Evolutionary conservation across 2,888 invertebrate genomes (phyloP), one percentile per base, ranked within the genome.

Genomic region (Lithophane semibrunnea): DNA sequence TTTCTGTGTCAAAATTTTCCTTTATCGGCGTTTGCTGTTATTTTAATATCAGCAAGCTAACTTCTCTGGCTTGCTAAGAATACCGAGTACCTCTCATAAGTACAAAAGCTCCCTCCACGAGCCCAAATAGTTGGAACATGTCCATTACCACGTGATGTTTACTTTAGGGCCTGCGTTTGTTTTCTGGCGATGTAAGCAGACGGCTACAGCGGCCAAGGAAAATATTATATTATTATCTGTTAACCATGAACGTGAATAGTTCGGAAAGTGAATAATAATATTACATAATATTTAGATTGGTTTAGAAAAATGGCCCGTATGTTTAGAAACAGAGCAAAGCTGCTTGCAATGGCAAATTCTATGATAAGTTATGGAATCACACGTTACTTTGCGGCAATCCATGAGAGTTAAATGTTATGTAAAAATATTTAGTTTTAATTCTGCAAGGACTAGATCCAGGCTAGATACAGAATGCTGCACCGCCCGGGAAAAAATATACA

Each of bases 101-200:
- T 61, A 66, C 77, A 65, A 73, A 73, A 75, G 44, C 60, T 75
- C 49, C 85, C 67, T 67, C 24, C n/a, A 21, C 66, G 52, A 60
- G 73, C 78, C 64, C 54, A 77, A 83, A 80, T 88, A 71, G 82
- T 87, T 92, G 93, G 90, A 87, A 88, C 84, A 80, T 85, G 82
- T 93, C 93, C 86, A 89, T 93, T 91, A 90, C 86, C 94, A 82
- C 86, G 82, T 82, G 79, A 80, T 94, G 93, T 94, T 93, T 94
- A 93, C 89, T 83, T 90, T 88, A 88, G 86, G 88, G 90, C 89
- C 72, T 75, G 47, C 88, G 90, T 91, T 91, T 91, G 91, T 91
- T 92, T 90, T 89, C 87, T 70, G 68, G 75, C 71, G 77, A 63
- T 74, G 60, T 79, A 75, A 75, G 83, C 79, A 82, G 73, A 85